Conservation (phyloP, 2,888 invertebrate genomes). For the Ganaspis brasiliensis region DNA sequence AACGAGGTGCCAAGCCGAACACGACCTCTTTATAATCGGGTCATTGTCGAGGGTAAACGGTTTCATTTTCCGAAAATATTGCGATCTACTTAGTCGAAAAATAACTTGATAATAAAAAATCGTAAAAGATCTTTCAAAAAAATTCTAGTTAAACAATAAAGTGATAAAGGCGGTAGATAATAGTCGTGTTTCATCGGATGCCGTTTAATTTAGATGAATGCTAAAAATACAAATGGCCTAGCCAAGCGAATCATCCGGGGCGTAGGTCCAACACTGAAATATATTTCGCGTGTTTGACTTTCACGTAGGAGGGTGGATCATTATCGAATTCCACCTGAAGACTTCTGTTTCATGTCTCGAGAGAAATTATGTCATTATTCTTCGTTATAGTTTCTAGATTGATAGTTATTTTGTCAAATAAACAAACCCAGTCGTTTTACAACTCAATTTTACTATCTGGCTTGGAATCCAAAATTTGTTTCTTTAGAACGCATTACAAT, state of each 20-base stretch:
- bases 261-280: conserved; percentile 59
- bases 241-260: conserved; percentile 73
- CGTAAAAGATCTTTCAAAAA: too few species aligned
- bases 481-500: background rate
- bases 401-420: conserved; percentile 24
- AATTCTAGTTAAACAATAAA: too few species aligned
- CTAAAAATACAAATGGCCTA: conserved; percentile 77
- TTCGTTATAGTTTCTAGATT: background rate
- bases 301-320: conserved; percentile 40
- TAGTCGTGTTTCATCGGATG: conserved; percentile 57
- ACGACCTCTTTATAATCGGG: conserved; percentile 62
- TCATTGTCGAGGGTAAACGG: conserved; percentile 64
- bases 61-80: conserved; percentile 45
- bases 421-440: background rate
- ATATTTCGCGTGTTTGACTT: conserved; percentile 45
- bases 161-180: conserved; percentile 41
- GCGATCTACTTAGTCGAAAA: conserved; percentile 52
- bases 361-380: conserved; percentile 31
- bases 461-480: background rate
- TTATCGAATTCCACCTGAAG: conserved; percentile 34
- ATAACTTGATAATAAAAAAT: background rate
- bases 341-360: conserved; percentile 14
- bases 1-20: conserved; percentile 41
- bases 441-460: background rate
- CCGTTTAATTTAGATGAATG: conserved; percentile 72